These are phyloP conservation scores for Parazoanthus swiftii DNA, from an alignment of 92 coral and sea anemone species.

Conservation along the genomic window DNA sequence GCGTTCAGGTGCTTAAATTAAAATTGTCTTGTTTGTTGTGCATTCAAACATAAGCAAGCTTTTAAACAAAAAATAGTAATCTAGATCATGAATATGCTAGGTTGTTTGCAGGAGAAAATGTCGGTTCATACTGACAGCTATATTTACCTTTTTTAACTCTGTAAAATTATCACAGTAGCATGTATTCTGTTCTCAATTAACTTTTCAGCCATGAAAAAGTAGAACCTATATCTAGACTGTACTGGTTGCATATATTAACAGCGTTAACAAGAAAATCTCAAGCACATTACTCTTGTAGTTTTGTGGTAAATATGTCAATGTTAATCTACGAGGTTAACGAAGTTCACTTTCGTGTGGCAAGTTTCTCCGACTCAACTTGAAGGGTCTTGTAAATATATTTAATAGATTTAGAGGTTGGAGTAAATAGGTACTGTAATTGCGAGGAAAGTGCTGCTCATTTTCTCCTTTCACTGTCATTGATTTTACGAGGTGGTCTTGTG, in stretches of 20 bases:
- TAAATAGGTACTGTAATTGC: not conserved
- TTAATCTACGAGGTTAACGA: not conserved
- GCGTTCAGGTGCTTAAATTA: no score
- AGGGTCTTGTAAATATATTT: conserved; percentile 47
- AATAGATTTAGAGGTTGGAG: not conserved
- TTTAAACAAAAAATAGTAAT: no score
- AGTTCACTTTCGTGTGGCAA: not conserved
- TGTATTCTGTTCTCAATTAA: no score
- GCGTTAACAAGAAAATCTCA: conserved; percentile 5
- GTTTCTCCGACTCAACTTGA: conserved; percentile 23
- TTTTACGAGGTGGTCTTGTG: conserved; percentile 1
- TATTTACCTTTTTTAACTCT: no score
- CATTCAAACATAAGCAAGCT: no score
- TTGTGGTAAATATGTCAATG: not conserved
- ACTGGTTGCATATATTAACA: not conserved
- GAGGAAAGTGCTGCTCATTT: not conserved
- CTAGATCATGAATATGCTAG: no score
- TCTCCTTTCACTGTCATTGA: not conserved
- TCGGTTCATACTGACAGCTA: no score
- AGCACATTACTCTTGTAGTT: no score
- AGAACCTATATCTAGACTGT: not conserved
- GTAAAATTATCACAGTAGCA: no score
- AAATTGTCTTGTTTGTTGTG: no score
- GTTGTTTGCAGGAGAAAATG: no score
- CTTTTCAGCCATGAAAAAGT: no score